phyloP scores from a whole-genome alignment of 2,797 vertebrate genomes.

The Syngnathus rostellatus region DNA sequence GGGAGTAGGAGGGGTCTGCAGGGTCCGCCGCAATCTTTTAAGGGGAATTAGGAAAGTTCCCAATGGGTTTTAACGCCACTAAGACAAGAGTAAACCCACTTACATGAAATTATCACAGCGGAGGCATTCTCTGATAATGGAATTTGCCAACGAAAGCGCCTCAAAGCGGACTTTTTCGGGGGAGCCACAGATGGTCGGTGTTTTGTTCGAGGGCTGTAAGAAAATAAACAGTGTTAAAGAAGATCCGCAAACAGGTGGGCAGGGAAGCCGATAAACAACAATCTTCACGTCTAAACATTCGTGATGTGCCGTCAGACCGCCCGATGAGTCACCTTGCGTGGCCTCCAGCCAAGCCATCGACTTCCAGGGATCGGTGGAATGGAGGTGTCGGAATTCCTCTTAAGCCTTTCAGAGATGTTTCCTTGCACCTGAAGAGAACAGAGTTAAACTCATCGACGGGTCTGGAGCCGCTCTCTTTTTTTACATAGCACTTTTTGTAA shows the following conservation, averaged over 20 bases:
- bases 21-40: constrained; percentile 50
- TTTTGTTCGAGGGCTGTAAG: constrained; percentile 20
- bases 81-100: constrained; percentile 31
- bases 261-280: constrained; percentile 2
- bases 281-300: not conserved
- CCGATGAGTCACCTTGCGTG: not conserved
- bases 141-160: constrained; percentile 32
- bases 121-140: constrained; percentile 42
- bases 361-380: not conserved
- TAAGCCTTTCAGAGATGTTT: too few species aligned
- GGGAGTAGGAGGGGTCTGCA: constrained; percentile 28
- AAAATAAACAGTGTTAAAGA: constrained; percentile 67
- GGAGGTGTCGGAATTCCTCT: not conserved
- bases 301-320: not conserved
- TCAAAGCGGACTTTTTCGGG: not conserved
- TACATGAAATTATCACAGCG: constrained; percentile 45
- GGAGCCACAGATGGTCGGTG: constrained; percentile 67
- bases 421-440: not conserved
- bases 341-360: not conserved
- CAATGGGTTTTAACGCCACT: constrained; percentile 49
- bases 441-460: not conserved
- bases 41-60: constrained; percentile 50
- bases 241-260: constrained; percentile 7
- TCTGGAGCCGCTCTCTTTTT: not conserved
- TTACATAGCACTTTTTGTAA: not conserved